These are phyloP conservation scores for Poecilia latipinna DNA, from an alignment of 2,113 vertebrate species.

Conservation along the genomic window DNA sequence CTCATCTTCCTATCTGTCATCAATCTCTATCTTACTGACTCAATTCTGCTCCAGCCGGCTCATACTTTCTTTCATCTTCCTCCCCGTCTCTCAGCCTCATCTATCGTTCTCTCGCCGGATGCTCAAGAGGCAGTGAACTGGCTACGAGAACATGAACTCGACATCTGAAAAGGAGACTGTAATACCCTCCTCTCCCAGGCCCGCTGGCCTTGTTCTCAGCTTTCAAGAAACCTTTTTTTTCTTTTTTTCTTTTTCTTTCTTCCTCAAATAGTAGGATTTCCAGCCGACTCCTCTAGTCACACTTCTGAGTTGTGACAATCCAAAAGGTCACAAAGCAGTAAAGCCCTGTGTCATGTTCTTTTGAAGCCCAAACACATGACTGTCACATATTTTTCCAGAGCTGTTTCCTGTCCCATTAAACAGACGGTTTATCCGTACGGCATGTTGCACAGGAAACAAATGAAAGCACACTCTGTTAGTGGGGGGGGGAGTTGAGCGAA, in stretches of 20 bases:
- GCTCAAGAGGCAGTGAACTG: conserved; percentile 68
- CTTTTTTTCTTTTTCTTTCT: conserved; percentile 2
- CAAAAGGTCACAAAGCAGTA: conserved; percentile 53
- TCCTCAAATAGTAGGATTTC: conserved; percentile 29
- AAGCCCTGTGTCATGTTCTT: conserved; percentile 44
- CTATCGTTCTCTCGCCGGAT: conserved; percentile 55
- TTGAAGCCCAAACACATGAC: conserved; percentile 70
- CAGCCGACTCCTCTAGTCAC: conserved; percentile 45
- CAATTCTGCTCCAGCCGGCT: conserved; percentile 67
- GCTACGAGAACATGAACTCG: conserved; percentile 67
- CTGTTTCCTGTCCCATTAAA: conserved; percentile 28
- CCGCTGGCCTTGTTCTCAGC: conserved; percentile 53
- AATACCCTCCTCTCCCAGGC: conserved; percentile 50
- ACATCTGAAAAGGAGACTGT: conserved; percentile 54
- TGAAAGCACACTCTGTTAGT: conserved; percentile 56
- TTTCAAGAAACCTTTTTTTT: conserved; percentile 36
- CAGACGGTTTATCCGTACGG: conserved; percentile 30
- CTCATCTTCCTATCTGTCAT: conserved; percentile 74
- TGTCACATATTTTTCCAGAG: conserved; percentile 58
- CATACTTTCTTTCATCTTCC: conserved; percentile 74
- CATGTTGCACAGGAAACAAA: conserved; percentile 11
- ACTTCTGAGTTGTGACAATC: conserved; percentile 44
- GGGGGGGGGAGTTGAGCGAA: conserved; percentile 23
- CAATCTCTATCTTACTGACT: conserved; percentile 74
- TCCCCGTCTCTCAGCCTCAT: conserved; percentile 59